These are phyloP conservation scores for Catharus fuscescens DNA, from an alignment of 2,113 vertebrate genomes.

Conservation along the genomic window DNA sequence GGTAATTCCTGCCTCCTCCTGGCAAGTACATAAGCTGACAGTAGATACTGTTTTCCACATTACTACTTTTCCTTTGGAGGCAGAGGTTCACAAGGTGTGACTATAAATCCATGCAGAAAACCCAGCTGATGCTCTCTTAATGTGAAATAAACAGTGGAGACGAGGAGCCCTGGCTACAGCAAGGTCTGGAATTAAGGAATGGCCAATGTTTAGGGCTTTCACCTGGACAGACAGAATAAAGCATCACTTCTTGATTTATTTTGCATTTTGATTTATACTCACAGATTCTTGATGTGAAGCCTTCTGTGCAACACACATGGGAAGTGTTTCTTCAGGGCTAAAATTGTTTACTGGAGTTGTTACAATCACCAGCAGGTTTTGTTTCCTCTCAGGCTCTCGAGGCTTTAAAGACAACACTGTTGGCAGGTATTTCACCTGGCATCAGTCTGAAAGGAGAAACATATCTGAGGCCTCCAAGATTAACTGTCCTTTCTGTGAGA, in stretches of 20 bases:
- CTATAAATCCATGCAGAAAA: background rate
- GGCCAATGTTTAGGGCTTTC: background rate
- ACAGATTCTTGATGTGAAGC: background rate
- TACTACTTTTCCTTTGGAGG: background rate
- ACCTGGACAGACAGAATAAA: background rate
- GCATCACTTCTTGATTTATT: background rate
- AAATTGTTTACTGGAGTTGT: background rate
- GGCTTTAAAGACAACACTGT: background rate
- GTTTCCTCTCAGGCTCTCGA: background rate
- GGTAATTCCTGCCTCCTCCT: constrained; percentile 2
- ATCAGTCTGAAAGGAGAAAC: background rate
- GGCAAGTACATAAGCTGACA: background rate
- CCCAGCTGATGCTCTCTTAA: background rate
- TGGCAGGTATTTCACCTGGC: background rate
- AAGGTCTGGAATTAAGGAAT: background rate
- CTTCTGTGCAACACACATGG: background rate
- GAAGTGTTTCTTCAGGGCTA: background rate
- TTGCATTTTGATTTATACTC: background rate
- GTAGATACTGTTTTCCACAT: background rate
- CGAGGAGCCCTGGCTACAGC: background rate
- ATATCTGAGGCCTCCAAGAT: background rate
- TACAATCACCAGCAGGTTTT: background rate
- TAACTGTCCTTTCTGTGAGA: background rate
- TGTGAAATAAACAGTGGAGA: background rate
- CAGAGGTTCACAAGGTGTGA: background rate